phyloP scores from a whole-genome alignment of 2,113 vertebrate genomes.

The Cervus canadensis region DNA sequence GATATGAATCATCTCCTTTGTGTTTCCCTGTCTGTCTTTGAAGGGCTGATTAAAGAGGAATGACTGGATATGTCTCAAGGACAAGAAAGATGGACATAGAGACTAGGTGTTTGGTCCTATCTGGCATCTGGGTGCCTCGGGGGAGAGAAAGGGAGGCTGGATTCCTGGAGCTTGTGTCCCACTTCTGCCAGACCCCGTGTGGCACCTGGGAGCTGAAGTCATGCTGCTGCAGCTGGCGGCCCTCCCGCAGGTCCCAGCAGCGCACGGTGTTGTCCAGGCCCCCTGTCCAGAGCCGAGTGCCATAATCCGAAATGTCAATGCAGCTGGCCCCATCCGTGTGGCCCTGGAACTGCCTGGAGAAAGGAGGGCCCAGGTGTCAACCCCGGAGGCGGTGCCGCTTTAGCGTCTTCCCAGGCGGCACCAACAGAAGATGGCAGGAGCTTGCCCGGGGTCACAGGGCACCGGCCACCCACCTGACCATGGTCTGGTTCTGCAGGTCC shows the following conservation, averaged over 20 bases:
- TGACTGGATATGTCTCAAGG: neutral
- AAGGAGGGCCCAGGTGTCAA: neutral
- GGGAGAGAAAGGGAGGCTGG: neutral
- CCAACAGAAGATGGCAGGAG: neutral
- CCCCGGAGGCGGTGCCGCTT: neutral
- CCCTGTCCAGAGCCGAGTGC: constrained; percentile 83
- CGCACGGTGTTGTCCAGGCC: constrained; percentile 84
- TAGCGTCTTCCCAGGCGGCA: neutral
- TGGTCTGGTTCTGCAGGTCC: constrained; percentile 73
- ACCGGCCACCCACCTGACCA: constrained; percentile 62
- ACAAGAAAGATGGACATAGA: neutral
- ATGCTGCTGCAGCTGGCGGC: constrained; percentile 84
- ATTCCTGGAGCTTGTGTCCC: too few relatives aligned
- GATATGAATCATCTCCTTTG: neutral
- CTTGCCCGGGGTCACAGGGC: neutral
- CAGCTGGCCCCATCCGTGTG: constrained; percentile 85
- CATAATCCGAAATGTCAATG: constrained; percentile 81
- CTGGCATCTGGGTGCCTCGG: accelerated
- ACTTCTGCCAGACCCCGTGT: accelerated
- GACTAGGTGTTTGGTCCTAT: too few relatives aligned
- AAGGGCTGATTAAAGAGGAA: neutral
- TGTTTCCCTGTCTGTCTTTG: neutral
- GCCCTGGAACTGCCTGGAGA: constrained; percentile 82
- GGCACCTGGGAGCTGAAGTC: constrained; percentile 83
- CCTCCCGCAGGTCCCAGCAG: constrained; percentile 86